phyloP scores from a whole-genome alignment of 1,140 invertebrate species.

The Himalopsyche phryganea region DNA sequence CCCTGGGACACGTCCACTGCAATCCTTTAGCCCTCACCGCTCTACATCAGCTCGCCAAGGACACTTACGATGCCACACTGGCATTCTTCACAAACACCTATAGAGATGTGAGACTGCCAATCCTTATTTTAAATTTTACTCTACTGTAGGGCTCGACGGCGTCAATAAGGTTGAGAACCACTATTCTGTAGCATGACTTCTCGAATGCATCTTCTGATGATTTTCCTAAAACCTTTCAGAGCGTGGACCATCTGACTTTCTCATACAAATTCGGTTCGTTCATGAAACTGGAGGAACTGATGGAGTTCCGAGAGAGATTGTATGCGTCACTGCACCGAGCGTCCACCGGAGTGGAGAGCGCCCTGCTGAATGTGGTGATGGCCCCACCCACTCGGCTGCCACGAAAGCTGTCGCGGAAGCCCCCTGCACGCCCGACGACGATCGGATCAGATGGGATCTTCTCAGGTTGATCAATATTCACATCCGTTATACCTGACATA shows the following conservation, averaged over 20 bases:
- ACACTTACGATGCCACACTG: conserved; percentile 66
- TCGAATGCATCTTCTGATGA: too few species aligned
- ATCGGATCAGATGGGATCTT: conserved; percentile 40
- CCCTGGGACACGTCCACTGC: conserved; percentile 79
- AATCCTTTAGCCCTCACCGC: conserved; percentile 68
- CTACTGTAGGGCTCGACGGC: too few species aligned
- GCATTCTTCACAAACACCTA: conserved; percentile 85
- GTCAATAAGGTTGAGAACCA: too few species aligned
- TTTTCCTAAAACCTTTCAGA: conserved; percentile 55
- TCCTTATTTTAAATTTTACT: too few species aligned
- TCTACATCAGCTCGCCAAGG: conserved; percentile 61
- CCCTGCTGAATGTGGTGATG: conserved; percentile 70
- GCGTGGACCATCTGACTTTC: conserved; percentile 85
- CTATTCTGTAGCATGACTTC: too few species aligned
- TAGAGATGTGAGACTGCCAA: conserved; percentile 66
- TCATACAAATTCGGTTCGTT: conserved; percentile 94
- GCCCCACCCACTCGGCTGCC: conserved; percentile 42
- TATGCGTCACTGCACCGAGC: conserved; percentile 81
- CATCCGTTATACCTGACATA: too few species aligned
- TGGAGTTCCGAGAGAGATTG: conserved; percentile 76
- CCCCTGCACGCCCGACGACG: conserved; percentile 47
- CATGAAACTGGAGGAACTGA: conserved; percentile 86
- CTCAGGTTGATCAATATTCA: too few species aligned
- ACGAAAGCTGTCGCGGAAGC: conserved; percentile 35
- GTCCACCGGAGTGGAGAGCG: conserved; percentile 71